Percentiles rank a stretch among this genome's conserved stretches.
phyloP scores from a whole-genome alignment of 2,888 invertebrate species.

The Phortica magna region DNA sequence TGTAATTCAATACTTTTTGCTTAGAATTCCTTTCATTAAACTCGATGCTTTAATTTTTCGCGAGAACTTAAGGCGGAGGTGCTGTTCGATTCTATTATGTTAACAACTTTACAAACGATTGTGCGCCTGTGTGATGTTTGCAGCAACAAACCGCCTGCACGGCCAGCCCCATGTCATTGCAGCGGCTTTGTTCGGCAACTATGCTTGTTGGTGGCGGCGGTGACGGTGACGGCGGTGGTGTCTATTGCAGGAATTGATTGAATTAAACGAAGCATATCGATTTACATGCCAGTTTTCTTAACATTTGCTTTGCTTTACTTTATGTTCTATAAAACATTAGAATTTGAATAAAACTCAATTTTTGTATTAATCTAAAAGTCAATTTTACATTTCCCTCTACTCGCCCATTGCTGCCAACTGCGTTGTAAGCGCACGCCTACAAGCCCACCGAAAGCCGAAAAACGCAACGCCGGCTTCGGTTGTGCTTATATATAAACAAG shows the following conservation, averaged over 20 bases:
- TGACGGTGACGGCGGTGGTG: slow-evolving; percentile 15
- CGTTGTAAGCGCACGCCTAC: too few species aligned
- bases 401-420: too few species aligned
- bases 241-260: slow-evolving; percentile 25
- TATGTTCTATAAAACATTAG: too few species aligned
- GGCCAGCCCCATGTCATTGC: slow-evolving; percentile 9
- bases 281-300: slow-evolving; percentile 54
- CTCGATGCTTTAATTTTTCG: slow-evolving; percentile 57
- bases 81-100: slow-evolving; percentile 58
- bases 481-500: neutral
- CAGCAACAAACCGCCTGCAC: slow-evolving; percentile 74
- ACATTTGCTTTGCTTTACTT: too few species aligned
- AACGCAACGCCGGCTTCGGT: neutral
- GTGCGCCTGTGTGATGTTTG: slow-evolving; percentile 49
- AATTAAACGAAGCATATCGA: slow-evolving; percentile 54
- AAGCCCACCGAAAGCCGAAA: too few species aligned
- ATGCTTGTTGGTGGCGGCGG: neutral
- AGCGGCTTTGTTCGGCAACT: neutral
- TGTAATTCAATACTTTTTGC: slow-evolving; percentile 26
- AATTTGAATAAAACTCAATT: too few species aligned
- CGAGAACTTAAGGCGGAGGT: slow-evolving; percentile 64
- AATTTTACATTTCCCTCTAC: too few species aligned
- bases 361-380: too few species aligned
- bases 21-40: slow-evolving; percentile 9
- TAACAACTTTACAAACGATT: slow-evolving; percentile 76